Evolutionary conservation across 2,888 invertebrate genomes (phyloP).

Genomic region (Colletes collaris): DNA sequence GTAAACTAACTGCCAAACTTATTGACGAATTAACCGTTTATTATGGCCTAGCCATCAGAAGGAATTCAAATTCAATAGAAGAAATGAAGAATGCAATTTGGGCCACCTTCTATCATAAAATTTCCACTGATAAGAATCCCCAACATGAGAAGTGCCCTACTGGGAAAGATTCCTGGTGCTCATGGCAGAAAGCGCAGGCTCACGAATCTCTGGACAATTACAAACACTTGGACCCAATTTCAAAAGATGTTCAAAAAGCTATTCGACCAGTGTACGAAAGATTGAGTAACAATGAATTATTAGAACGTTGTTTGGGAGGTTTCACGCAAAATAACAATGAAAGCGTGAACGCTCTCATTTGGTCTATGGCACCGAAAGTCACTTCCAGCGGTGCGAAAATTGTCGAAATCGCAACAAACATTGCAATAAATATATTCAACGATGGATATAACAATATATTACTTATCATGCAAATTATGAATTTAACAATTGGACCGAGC

Average conservation of each 20-base stretch:
- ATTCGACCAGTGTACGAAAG: slow-evolving; percentile 58
- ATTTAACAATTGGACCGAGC: not conserved
- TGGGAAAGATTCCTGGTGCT: slow-evolving; percentile 53
- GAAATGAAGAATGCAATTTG: slow-evolving; percentile 53
- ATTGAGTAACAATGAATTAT: slow-evolving; percentile 40
- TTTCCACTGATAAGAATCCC: slow-evolving; percentile 52
- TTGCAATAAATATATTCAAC: slow-evolving; percentile 19
- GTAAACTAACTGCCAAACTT: slow-evolving; percentile 42
- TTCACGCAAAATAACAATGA: slow-evolving; percentile 57
- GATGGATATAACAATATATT: not conserved
- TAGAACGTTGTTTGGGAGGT: slow-evolving; percentile 51
- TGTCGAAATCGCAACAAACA: slow-evolving; percentile 46
- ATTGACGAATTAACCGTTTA: slow-evolving; percentile 54
- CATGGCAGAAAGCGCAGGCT: slow-evolving; percentile 50
- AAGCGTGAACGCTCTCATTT: slow-evolving; percentile 44
- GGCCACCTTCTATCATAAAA: slow-evolving; percentile 53
- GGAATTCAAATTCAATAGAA: slow-evolving; percentile 44
- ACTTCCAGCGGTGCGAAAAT: slow-evolving; percentile 41
- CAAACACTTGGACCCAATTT: slow-evolving; percentile 21
- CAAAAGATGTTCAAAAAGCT: slow-evolving; percentile 50
- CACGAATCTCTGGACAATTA: slow-evolving; percentile 25
- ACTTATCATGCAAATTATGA: not conserved
- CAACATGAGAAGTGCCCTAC: slow-evolving; percentile 51
- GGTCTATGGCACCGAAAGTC: slow-evolving; percentile 50
- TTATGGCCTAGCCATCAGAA: slow-evolving; percentile 54